Conservation (phyloP, 2,797 vertebrate species). For the Neopelma chrysocephalum region DNA sequence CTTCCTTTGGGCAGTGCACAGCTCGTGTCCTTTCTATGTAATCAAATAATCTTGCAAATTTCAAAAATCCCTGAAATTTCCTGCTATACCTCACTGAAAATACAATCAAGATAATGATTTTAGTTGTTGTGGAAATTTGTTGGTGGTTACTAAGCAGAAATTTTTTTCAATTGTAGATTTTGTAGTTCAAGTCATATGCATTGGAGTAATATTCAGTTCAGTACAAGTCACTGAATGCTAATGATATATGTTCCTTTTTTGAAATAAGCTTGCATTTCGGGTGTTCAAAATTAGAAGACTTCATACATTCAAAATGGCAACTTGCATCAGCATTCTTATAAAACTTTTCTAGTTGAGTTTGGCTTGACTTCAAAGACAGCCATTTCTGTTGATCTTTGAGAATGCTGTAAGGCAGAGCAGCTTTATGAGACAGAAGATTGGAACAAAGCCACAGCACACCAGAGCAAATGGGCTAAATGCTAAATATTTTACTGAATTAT, state of each 20-base stretch:
- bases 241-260: not conserved
- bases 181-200: not conserved
- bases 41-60: not conserved
- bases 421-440: not conserved
- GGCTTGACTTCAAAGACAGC: conserved; percentile 16
- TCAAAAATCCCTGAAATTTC: not conserved
- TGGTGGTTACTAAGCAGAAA: not conserved
- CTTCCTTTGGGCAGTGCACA: not conserved
- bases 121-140: not conserved
- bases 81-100: not conserved
- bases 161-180: not conserved
- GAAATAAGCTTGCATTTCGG: not conserved
- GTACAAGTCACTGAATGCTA: not conserved
- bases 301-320: not conserved
- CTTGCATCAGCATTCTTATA: conserved; percentile 8
- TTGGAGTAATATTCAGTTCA: not conserved
- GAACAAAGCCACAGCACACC: not conserved
- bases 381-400: not conserved
- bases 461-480: not conserved
- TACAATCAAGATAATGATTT: not conserved
- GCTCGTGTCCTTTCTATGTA: not conserved
- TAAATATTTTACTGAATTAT: conserved; percentile 4
- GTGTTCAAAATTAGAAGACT: not conserved
- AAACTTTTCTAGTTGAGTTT: not conserved
- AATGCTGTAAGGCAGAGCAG: not conserved